phyloP scores from a whole-genome alignment of 2,888 invertebrate species.

The Nematopogon swammerdamellus region DNA sequence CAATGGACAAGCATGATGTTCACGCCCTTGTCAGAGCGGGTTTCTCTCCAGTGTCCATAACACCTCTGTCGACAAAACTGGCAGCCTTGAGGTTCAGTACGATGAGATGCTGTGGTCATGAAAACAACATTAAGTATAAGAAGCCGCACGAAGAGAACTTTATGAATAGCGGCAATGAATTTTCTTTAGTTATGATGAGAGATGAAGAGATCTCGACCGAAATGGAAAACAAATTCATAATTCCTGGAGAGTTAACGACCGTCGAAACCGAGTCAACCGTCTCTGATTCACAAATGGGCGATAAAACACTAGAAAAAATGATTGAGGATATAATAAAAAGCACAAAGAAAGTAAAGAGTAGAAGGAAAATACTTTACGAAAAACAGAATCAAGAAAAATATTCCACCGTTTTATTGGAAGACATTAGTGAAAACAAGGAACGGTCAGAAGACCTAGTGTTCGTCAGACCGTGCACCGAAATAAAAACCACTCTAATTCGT shows the following conservation, averaged over 20 bases:
- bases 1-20: constrained; percentile 39
- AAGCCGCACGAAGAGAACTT: constrained; percentile 28
- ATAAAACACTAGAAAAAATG: constrained; percentile 54
- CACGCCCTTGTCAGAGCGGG: constrained; percentile 41
- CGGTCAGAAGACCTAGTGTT: constrained; percentile 32
- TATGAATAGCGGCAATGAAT: constrained; percentile 42
- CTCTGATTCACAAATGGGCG: constrained; percentile 52
- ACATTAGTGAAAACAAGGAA: constrained; percentile 17
- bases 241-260: constrained; percentile 30
- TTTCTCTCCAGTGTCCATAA: constrained; percentile 49
- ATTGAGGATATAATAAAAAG: constrained; percentile 62
- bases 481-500: constrained; percentile 39
- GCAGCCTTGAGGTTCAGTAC: constrained; percentile 57
- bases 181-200: constrained; percentile 47
- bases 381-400: constrained; percentile 15
- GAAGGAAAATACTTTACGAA: constrained; percentile 31
- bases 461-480: constrained; percentile 39
- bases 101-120: constrained; percentile 21
- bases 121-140: constrained; percentile 22
- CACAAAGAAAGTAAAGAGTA: constrained; percentile 47
- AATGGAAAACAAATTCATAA: constrained; percentile 50
- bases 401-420: constrained; percentile 8
- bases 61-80: constrained; percentile 59
- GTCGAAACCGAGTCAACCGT: constrained; percentile 41
- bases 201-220: constrained; percentile 47